Evolutionary conservation across 35 echinoderm and acorn worm species (phyloP), one percentile per base, ranked within the genome.

Genomic region (Chiridota heheva): DNA sequence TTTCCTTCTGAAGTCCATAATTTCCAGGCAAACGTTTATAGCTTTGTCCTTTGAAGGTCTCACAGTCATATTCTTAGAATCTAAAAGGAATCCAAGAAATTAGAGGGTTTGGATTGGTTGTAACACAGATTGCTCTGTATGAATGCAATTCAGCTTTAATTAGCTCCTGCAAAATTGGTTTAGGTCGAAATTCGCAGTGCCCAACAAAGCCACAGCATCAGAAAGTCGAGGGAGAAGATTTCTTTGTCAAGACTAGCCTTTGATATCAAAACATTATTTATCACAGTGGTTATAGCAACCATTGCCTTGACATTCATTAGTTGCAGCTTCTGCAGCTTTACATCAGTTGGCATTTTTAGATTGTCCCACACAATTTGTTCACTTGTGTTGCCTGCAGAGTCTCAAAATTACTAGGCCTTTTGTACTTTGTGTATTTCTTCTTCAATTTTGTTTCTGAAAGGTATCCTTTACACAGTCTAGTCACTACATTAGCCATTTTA

Each of bases 141-240:
- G 26, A 42, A 4, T 62, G 22, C 3, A 63, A 34, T 8, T 80
- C 76, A 30, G 59, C 28, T 68, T 63, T 64, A 15, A 82, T 67
- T 16, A 65, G 41, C n/a, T 82, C 61, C 27, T 44, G n/a, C n/a
- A n/a, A n/a, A n/a, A 38, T 46, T 62, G 27, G 24, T 63, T 12
- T 30, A 18, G 35, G 24, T 63, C 35, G 8, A 63, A 10, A 33
- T 63, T 63, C 12, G 15, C 7, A 30, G 60, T 63, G 60, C 18
- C 18, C 60, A 63, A 10, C 13, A 55, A 63, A 63, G 60, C 60
- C 13, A 63, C 12, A 25, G 60, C 60, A 63, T 63, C 60, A 18
- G 60, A 30, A 12, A 63, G 35, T 20, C 13, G 12, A 55, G 24
- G 2, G 4, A 63, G 16, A 25, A 24, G 24, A 13, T 25, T 10